A percentile compares a stretch with the other conserved stretches of the same genome.
Evolutionary conservation across 2,888 invertebrate species (phyloP).

Genomic region (Pseudeuparius sepicola): DNA sequence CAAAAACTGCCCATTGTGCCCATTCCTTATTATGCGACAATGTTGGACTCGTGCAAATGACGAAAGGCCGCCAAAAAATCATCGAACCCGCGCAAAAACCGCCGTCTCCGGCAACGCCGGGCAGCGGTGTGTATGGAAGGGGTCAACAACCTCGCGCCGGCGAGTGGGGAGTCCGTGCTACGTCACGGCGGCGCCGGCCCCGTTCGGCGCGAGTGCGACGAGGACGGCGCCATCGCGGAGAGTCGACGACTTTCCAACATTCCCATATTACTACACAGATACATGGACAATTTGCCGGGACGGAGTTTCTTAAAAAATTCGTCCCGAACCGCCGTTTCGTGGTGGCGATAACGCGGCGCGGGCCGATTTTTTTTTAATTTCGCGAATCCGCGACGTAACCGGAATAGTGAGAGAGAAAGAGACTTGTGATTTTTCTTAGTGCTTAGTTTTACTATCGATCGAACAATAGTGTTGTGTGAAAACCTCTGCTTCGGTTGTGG

Average conservation of each 20-base stretch:
- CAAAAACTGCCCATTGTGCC: too few species aligned
- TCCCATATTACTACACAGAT: constrained; percentile 38
- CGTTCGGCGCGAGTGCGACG: constrained; percentile 22
- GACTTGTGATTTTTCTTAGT: too few species aligned
- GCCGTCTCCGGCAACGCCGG: constrained; percentile 4
- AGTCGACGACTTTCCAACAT: constrained; percentile 26
- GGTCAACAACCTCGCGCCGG: constrained; percentile 13
- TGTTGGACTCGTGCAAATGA: too few species aligned
- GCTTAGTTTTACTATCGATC: too few species aligned
- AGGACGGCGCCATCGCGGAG: constrained; percentile 19
- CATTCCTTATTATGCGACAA: too few species aligned
- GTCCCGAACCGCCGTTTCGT: constrained; percentile 13
- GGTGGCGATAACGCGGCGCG: too few species aligned
- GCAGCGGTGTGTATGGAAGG: too few species aligned
- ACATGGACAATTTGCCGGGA: constrained; percentile 38
- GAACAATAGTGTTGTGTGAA: too few species aligned
- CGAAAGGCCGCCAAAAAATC: too few species aligned
- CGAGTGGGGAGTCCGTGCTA: constrained; percentile 3
- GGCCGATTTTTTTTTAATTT: background rate
- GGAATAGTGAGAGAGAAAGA: too few species aligned
- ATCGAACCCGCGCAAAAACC: constrained; percentile 34
- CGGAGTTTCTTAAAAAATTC: constrained; percentile 38
- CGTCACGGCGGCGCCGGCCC: constrained; percentile 10
- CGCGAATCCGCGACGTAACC: background rate
- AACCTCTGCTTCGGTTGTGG: too few species aligned